Base-by-base conservation (phyloP, 1,140 invertebrate genomes). In the Papilio xuthus region DNA sequence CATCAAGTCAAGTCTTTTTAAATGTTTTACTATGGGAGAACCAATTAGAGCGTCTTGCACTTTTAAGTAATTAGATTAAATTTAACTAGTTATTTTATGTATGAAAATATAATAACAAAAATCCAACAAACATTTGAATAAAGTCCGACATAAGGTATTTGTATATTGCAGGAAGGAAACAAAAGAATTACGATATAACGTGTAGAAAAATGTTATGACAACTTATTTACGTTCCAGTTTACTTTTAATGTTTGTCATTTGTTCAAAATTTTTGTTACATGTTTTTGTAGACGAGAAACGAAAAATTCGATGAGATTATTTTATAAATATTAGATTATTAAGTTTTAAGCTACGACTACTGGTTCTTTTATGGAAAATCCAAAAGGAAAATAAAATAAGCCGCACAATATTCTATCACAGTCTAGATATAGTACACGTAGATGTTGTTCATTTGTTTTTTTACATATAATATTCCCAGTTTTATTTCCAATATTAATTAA, bases 121-220 rank as follows among this genome's bases (percentile, higher is more conserved):
- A 4, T 60, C 13, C 26, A 12, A 6, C 28, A 28, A 15, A 28
- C 26, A 15, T 32, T 67, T 28, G 26, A 4, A 18, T 67, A 32
- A 32, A 26, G 56, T 60, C n/a, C 3, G 53, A 9, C 18, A 26
- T 15, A 67, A 67, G 26, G 60, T 4, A 67, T 67, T 67, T 67
- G 13, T 4, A 67, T 67, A 67, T 28, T 67, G 13, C 13, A 32
- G 26, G 26, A 28, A 60, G 56, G 56, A 12, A 26, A 63, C 60
- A 32, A 67, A 67, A 67, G 60, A 28, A 15, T 67, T 67, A 32
- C 23, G 32, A 67, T 67, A 67, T 67, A 67, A 28, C 60, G 60
- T 67, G 12, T 13, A 67, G 26, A 20, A 18, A 67, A 67, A 67
- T 67, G 26, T 67, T 67, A 26, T 15, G 23, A 9, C 7, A 13